Conservation (phyloP, 2,797 vertebrate species). For the Gastrophryne carolinensis region DNA sequence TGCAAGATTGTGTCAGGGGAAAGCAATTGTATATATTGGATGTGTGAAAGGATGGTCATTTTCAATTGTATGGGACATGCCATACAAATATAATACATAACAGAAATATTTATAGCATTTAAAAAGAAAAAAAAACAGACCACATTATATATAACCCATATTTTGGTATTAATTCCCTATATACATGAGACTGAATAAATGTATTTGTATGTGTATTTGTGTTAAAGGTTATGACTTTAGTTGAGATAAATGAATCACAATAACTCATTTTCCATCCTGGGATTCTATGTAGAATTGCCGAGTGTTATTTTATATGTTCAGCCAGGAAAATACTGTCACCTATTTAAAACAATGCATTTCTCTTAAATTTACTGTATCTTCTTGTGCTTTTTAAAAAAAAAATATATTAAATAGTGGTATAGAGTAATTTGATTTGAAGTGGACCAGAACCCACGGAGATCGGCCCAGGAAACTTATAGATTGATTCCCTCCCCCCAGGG, state of each 20-base stretch:
- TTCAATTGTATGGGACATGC: not conserved
- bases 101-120: not conserved
- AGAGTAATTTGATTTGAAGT: too few relatives aligned
- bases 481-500: too few relatives aligned
- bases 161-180: not conserved
- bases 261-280: not conserved
- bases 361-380: too few relatives aligned
- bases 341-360: too few relatives aligned
- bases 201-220: not conserved
- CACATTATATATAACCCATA: not conserved
- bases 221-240: not conserved
- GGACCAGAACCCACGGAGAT: too few relatives aligned
- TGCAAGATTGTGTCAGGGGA: constrained; percentile 16
- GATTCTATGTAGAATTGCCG: not conserved
- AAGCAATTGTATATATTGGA: not conserved
- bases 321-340: not conserved
- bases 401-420: too few relatives aligned
- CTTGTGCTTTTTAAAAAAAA: too few relatives aligned
- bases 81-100: constrained; percentile 7
- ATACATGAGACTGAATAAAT: not conserved
- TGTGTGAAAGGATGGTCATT: constrained; percentile 21
- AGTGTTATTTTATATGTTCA: not conserved
- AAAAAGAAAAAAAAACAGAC: not conserved
- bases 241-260: not conserved
- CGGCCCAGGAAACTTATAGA: too few relatives aligned